Evolutionary conservation across 1,140 invertebrate species (phyloP).

Genomic region (Saccostrea cuccullata): DNA sequence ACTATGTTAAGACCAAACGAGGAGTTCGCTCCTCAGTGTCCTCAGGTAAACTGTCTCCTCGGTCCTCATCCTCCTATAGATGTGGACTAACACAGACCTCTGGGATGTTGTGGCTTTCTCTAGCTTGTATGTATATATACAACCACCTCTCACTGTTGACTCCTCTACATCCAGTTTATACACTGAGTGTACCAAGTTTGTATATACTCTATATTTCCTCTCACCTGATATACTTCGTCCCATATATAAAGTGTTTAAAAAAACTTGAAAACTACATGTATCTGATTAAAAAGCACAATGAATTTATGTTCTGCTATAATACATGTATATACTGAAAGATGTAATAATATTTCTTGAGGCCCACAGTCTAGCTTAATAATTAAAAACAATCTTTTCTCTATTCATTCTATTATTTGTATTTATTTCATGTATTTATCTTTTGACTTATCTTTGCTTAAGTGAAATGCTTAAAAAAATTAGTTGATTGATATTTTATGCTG

Average conservation of each 20-base stretch:
- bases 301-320: too few relatives aligned
- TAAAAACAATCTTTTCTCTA: too few relatives aligned
- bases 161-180: not conserved
- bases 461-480: not conserved
- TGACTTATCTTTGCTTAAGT: too few relatives aligned
- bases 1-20: conserved; percentile 53
- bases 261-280: too few relatives aligned
- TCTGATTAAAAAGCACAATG: too few relatives aligned
- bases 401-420: too few relatives aligned
- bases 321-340: too few relatives aligned
- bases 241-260: too few relatives aligned
- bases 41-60: conserved; percentile 47
- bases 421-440: too few relatives aligned
- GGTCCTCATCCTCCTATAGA: not conserved
- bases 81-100: conserved; percentile 19
- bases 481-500: not conserved
- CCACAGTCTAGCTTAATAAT: too few relatives aligned
- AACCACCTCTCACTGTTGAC: not conserved
- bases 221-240: not conserved
- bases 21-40: conserved; percentile 42
- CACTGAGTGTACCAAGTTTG: not conserved
- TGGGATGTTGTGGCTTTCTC: conserved; percentile 4
- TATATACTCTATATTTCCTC: not conserved
- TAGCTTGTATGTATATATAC: conserved; percentile 12
- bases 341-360: too few relatives aligned